Conservation (phyloP, 2,113 vertebrate species). For the Corythornis vintsioides region DNA sequence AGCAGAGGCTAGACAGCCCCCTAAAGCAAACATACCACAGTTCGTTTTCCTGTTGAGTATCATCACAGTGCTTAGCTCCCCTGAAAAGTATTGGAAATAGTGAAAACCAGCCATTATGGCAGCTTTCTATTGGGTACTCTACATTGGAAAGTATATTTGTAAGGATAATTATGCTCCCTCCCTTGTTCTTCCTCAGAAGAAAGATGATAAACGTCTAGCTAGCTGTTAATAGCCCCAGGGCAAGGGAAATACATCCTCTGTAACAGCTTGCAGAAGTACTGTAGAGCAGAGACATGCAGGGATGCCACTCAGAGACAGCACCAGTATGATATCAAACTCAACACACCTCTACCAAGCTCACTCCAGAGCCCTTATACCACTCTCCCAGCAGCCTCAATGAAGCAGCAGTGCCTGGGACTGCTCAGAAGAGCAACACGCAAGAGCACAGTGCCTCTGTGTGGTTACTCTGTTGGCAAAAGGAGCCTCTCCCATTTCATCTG, state of each 20-base stretch:
- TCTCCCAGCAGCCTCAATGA: background rate
- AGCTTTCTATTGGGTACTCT: background rate
- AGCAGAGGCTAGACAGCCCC: background rate
- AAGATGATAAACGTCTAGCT: background rate
- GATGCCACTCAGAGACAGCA: accelerated
- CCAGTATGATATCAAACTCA: background rate
- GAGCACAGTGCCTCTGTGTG: background rate
- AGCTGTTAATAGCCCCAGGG: background rate
- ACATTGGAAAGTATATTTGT: background rate
- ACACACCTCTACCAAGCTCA: background rate
- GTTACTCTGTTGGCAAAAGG: background rate
- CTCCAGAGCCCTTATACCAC: background rate
- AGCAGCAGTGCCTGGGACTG: background rate
- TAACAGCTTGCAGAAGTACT: background rate
- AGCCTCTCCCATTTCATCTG: background rate
- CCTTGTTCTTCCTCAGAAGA: background rate
- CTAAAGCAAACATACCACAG: background rate
- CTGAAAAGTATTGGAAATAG: background rate
- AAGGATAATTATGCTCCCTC: background rate
- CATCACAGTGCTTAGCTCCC: background rate
- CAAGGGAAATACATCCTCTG: background rate
- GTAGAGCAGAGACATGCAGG: accelerated
- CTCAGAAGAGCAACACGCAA: background rate
- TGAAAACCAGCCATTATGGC: background rate
- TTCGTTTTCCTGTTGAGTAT: background rate